phyloP scores from a whole-genome alignment of 2,888 invertebrate species.

The Alviniconcha strummeri region DNA sequence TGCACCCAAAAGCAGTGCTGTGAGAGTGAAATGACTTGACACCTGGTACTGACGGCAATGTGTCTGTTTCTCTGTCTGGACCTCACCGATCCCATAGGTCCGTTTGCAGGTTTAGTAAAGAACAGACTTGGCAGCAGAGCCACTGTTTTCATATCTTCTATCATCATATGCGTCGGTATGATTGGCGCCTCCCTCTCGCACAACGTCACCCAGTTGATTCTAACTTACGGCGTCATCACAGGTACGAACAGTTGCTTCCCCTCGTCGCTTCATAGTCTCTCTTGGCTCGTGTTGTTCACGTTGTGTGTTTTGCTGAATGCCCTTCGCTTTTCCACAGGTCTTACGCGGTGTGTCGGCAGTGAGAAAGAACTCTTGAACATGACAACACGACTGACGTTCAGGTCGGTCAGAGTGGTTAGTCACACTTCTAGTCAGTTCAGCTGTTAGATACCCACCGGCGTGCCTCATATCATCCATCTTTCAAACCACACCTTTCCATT shows the following conservation, averaged over 20 bases:
- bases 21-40: too few relatives aligned
- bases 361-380: too few relatives aligned
- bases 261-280: too few relatives aligned
- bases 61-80: not conserved
- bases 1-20: too few relatives aligned
- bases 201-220: conserved; percentile 35
- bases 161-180: conserved; percentile 39
- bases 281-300: not conserved
- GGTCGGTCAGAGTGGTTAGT: too few relatives aligned
- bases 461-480: too few relatives aligned
- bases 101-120: conserved; percentile 35
- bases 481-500: too few relatives aligned
- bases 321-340: conserved; percentile 17
- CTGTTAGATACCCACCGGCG: not conserved
- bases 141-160: conserved; percentile 34
- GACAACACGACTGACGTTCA: too few relatives aligned
- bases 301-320: not conserved
- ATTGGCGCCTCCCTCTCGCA: conserved; percentile 38
- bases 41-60: not conserved
- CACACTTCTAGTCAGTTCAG: not conserved
- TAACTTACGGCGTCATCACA: conserved; percentile 48
- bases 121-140: conserved; percentile 34
- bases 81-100: conserved; percentile 30
- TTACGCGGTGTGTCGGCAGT: not conserved
- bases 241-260: conserved; percentile 33